phyloP scores from a whole-genome alignment of 2,888 invertebrate genomes.

The Spodoptera picta region DNA sequence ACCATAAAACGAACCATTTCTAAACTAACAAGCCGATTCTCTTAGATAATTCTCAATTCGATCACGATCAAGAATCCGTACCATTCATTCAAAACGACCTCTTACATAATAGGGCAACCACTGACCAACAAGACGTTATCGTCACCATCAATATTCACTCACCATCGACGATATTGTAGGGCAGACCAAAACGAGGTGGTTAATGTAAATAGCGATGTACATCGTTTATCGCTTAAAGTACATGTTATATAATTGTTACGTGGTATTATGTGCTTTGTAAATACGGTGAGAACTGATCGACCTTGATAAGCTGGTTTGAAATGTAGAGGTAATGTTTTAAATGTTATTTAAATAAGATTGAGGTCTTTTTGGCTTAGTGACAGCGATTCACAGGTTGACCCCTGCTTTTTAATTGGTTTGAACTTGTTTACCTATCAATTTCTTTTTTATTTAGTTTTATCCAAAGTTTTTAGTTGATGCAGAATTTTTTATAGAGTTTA shows the following conservation, averaged over 20 bases:
- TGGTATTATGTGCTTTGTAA: slow-evolving; percentile 20
- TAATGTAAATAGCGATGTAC: slow-evolving; percentile 48
- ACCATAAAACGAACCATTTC: slow-evolving; percentile 17
- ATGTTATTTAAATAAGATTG: not conserved
- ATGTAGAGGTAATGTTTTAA: slow-evolving; percentile 13
- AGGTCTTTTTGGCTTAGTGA: slow-evolving; percentile 1
- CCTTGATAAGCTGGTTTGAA: slow-evolving; percentile 23
- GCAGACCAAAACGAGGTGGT: slow-evolving; percentile 38
- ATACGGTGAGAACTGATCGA: slow-evolving; percentile 26
- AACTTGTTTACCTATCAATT: too few relatives aligned
- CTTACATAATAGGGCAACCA: slow-evolving; percentile 60
- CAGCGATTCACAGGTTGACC: too few relatives aligned
- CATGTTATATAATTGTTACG: slow-evolving; percentile 33
- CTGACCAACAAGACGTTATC: slow-evolving; percentile 60
- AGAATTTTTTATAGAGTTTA: too few relatives aligned
- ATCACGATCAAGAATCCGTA: slow-evolving; percentile 44
- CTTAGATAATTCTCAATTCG: slow-evolving; percentile 25
- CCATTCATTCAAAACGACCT: slow-evolving; percentile 52
- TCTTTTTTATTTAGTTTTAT: too few relatives aligned
- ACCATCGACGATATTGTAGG: slow-evolving; percentile 54
- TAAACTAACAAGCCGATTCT: slow-evolving; percentile 19
- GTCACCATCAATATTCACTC: slow-evolving; percentile 59
- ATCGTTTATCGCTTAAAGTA: slow-evolving; percentile 31
- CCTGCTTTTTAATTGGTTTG: too few relatives aligned
- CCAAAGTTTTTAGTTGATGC: too few relatives aligned